Evolutionary conservation across 2,888 invertebrate species (phyloP).

Genomic region (Nymphalis c-album): DNA sequence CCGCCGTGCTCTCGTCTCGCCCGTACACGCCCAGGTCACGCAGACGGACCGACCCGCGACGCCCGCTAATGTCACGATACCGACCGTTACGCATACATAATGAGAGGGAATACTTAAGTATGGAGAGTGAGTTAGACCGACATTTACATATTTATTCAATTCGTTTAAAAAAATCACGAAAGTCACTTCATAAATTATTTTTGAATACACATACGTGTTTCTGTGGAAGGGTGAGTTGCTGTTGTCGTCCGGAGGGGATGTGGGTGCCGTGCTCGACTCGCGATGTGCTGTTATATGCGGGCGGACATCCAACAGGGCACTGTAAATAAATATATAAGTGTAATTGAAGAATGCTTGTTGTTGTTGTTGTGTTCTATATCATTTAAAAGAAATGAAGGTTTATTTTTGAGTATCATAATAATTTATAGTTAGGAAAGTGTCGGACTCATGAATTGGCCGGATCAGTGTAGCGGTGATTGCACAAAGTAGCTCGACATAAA

Average conservation of each 20-base stretch:
- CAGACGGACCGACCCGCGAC: slow-evolving; percentile 75
- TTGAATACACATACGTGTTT: slow-evolving; percentile 55
- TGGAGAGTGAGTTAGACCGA: too few relatives aligned
- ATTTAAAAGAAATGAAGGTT: too few relatives aligned
- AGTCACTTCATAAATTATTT: slow-evolving; percentile 36
- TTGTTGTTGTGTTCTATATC: background rate
- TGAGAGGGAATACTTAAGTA: too few relatives aligned
- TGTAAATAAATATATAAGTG: slow-evolving; percentile 37
- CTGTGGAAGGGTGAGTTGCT: slow-evolving; percentile 68
- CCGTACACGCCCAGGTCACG: slow-evolving; percentile 73
- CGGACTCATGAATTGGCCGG: too few relatives aligned
- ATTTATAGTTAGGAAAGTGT: too few relatives aligned
- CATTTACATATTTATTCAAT: too few relatives aligned
- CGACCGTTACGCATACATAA: too few relatives aligned
- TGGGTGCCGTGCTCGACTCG: slow-evolving; percentile 64
- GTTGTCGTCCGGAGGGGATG: slow-evolving; percentile 70
- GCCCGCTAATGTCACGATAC: slow-evolving; percentile 44
- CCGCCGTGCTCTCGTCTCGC: slow-evolving; percentile 44
- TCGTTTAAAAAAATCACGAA: background rate
- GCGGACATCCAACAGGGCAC: slow-evolving; percentile 56
- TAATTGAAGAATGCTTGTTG: background rate
- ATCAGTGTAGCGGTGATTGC: too few relatives aligned
- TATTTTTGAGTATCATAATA: too few relatives aligned
- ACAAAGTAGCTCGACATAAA: too few relatives aligned
- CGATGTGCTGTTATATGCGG: slow-evolving; percentile 56